Evolutionary conservation across 2,113 vertebrate genomes (phyloP), one percentile per base, ranked within the genome.

Genomic region (Leiothrix lutea): DNA sequence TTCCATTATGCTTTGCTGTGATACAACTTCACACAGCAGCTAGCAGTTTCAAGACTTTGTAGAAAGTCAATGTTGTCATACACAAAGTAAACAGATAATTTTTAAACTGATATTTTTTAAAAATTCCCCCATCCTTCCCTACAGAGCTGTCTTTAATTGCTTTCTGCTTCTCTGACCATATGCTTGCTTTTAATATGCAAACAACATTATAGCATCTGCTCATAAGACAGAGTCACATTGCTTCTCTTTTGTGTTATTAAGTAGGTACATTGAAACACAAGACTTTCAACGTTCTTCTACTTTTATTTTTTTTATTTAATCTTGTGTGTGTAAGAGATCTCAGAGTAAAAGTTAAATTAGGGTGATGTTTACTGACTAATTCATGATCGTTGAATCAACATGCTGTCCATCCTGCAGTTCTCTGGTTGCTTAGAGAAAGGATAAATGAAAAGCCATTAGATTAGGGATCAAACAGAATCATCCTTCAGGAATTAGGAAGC

Each of bases 121-220:
- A 16, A 77, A 40, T 24, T 31, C 33, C 58, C 70, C 35, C 40
- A 9, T 24, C 36, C 82, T 86, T 88, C 23, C 47, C 26, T 44
- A 42, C 23, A 22, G 86, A 95, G 33, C 29, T 73, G 29, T 62
- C 75, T 83, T 78, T 86, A 90, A 90, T 93, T 88, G 74, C 45
- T 70, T 90, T 57, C 44, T 60, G 5, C 47, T 56, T 84, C 67
- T 83, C 81, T 86, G 62, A 87, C 69, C 75, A 9, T 18, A 14
- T 6, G 13, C 18, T 60, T 92, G 45, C 23, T 96, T 94, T 88
- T 80, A 70, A 74, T 95, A 92, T 74, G 64, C 80, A 93, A 94
- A 93, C 38, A 82, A 44, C 12, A 12, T 58, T 47, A 38, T 3
- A 67, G 91, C 13, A 2, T 96, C 88, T 78, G n/a, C 36, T 88